Evolutionary conservation across 2,113 vertebrate genomes (phyloP), one percentile per base, ranked within the genome.

Genomic region (Corvus moneduloides): DNA sequence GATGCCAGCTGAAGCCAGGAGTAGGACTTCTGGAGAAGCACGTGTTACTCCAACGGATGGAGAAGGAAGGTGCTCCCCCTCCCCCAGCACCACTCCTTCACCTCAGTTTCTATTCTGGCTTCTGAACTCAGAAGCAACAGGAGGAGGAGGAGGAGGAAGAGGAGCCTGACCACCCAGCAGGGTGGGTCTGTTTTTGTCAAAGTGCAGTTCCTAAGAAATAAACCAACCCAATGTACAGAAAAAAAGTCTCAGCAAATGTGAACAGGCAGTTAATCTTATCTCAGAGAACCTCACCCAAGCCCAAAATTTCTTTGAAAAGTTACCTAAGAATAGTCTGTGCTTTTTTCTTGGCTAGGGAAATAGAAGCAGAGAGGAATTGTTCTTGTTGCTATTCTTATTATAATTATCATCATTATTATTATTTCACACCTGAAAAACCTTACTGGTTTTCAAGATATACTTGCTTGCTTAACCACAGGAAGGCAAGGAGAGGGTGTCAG

Each of bases 11-110:
- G 54, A 32, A 84, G n/a, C 22, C 51, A 20, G 30, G 39, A 48
- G 30, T 7, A 17, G 14, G 46, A 5, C 52, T 62, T 35, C 55
- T 59, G 46, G 33, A 74, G n/a, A 16, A 48, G 10, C 4, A 1
- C 0, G 0, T 0, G 0, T 46, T n/a, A 11, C 11, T 14, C 43
- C 27, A 16, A 43, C 32, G 11, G 5, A 2, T 19, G 52, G 33
- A 28, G 30, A 6, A 20, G 12, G 23, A 61, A 3, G 4, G 4
- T 32, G 28, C 9, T 23, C 11, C 23, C 33, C 26, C 23, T 19
- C 23, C 9, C n/a, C 6, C 33, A 32, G 14, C 26, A 54, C 2
- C 10, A 0, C 6, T 13, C 1, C 3, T 26, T 19, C 0, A 2
- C 44, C 37, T 86, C 3, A 3, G 72, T 96, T 96, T 96, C 96